A percentile compares a stretch with the other conserved stretches of the same genome.
phyloP scores from a whole-genome alignment of 2,113 vertebrate genomes.

The Paradoxurus hermaphroditus region DNA sequence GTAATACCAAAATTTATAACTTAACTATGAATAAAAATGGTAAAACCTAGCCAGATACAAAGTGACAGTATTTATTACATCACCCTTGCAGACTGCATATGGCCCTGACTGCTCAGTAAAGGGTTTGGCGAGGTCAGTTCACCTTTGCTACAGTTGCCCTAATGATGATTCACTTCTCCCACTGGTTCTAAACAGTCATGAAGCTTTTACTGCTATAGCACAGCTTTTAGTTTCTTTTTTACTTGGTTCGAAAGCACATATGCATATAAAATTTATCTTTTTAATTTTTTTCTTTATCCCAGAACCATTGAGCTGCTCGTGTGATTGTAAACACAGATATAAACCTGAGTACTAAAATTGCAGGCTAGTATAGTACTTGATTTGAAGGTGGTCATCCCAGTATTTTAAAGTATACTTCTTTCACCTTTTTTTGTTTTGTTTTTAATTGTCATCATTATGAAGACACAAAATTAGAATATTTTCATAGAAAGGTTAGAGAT shows the following conservation, averaged over 20 bases:
- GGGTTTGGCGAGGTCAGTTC: neutral
- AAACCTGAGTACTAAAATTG: neutral
- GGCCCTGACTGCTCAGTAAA: fast-evolving
- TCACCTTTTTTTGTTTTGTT: neutral
- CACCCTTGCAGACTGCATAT: neutral
- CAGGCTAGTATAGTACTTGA: neutral
- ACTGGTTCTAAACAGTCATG: neutral
- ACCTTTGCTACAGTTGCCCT: neutral
- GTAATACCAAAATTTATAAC: neutral
- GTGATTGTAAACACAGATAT: neutral
- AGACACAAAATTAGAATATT: neutral
- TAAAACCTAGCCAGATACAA: neutral
- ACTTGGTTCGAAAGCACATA: neutral
- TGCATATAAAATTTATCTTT: neutral
- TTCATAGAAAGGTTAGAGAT: neutral
- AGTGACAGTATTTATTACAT: neutral
- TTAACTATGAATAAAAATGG: slow-evolving; percentile 3
- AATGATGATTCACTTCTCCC: neutral
- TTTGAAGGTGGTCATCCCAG: neutral
- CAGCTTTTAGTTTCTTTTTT: neutral
- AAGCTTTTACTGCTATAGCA: neutral
- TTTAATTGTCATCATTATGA: neutral
- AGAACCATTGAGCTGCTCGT: neutral
- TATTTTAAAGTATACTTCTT: neutral
- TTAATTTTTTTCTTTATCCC: neutral